phyloP scores from a whole-genome alignment of 2,888 invertebrate genomes.

The Camptogramma bilineatum region DNA sequence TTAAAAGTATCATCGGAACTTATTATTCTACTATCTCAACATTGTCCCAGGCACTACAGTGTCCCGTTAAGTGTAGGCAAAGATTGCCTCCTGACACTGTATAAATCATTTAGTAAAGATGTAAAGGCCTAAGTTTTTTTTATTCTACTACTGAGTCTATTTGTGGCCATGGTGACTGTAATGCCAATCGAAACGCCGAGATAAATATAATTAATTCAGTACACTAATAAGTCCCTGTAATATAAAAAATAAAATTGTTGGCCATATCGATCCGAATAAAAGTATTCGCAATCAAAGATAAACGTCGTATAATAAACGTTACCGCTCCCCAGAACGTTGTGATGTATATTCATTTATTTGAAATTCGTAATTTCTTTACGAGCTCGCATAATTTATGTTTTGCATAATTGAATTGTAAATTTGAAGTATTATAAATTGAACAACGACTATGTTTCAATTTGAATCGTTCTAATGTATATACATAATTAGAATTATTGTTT shows the following conservation, averaged over 20 bases:
- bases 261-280: background rate
- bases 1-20: too few relatives aligned
- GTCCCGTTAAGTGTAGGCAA: too few relatives aligned
- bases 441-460: constrained; percentile 55
- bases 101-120: too few relatives aligned
- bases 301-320: constrained; percentile 22
- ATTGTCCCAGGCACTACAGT: too few relatives aligned
- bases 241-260: background rate
- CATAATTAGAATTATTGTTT: constrained; percentile 25
- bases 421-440: constrained; percentile 46
- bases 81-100: too few relatives aligned
- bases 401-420: constrained; percentile 50
- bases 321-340: constrained; percentile 12
- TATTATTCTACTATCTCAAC: too few relatives aligned
- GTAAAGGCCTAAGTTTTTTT: too few relatives aligned
- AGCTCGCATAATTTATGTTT: constrained; percentile 40
- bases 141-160: too few relatives aligned
- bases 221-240: too few relatives aligned
- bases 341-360: constrained; percentile 36
- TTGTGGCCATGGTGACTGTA: too few relatives aligned
- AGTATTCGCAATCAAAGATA: constrained; percentile 1
- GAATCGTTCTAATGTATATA: constrained; percentile 45
- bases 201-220: too few relatives aligned
- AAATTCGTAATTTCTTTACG: constrained; percentile 38
- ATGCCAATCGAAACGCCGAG: too few relatives aligned